phyloP scores from a whole-genome alignment of 2,113 vertebrate species.

The Sakesphorus luctuosus region DNA sequence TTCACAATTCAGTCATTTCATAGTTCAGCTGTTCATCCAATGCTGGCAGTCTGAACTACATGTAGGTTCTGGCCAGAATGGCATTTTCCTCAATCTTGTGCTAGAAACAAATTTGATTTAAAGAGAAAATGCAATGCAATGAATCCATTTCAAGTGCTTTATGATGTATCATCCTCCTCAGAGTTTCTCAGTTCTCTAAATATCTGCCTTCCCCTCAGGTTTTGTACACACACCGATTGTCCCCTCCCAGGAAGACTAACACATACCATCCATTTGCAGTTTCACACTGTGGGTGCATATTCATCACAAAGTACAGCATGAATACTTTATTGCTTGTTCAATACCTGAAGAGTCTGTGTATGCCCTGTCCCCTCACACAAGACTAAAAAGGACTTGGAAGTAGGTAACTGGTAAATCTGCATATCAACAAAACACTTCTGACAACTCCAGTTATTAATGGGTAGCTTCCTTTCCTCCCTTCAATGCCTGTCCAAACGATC shows the following conservation, averaged over 20 bases:
- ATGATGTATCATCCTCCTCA: not conserved
- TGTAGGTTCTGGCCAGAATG: not conserved
- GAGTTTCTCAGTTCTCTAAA: not conserved
- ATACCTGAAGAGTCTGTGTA: not conserved
- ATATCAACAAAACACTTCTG: not conserved
- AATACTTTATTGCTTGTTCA: not conserved
- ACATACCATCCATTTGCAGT: not conserved
- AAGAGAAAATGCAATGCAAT: not conserved
- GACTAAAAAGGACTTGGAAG: not conserved
- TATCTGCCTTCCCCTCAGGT: not conserved
- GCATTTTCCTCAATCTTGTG: not conserved
- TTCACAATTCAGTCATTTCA: not conserved
- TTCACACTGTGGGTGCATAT: not conserved
- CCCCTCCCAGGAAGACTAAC: not conserved
- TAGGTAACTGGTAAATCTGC: not conserved
- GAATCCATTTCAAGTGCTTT: not conserved
- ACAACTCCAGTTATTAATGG: conserved; percentile 3
- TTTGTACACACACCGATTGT: not conserved
- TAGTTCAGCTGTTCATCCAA: conserved; percentile 26
- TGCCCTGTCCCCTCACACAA: not conserved
- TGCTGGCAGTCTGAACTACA: not conserved
- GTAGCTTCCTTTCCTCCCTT: not conserved
- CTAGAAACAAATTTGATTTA: not conserved
- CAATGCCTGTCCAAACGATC: conserved; percentile 13
- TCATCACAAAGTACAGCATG: not conserved